Evolutionary conservation across 2,888 invertebrate genomes (phyloP), one percentile per base, ranked within the genome.

Genomic region (Seira musarum): DNA sequence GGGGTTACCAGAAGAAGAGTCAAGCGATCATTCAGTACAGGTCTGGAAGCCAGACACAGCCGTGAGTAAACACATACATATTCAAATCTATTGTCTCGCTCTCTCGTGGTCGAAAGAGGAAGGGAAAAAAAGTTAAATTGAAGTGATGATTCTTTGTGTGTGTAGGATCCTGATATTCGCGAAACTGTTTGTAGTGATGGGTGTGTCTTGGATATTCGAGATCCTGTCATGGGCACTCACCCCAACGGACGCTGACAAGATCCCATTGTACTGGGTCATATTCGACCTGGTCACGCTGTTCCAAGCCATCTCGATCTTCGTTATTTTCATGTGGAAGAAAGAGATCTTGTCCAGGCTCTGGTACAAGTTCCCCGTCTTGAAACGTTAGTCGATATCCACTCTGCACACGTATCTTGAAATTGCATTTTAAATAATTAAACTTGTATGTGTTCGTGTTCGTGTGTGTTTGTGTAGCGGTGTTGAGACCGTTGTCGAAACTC

Each of bases 111-210:
- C 19, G 21, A 49, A 10, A 57, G 30, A 6, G 57, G 21, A 6
- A 6, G 10, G 15, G 6, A 21, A 24, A 10, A 17, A 19, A 10
- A 64, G 5, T 64, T 30, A 64, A 21, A 21, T 17, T 21, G 19
- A 21, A 64, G 15, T 64, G 22, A 19, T 17, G 8, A 17, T 61
- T 17, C 17, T 13, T 73, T 65, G 17, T 25, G 60, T 65, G 2
- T 63, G 2, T 46, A 82, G 83, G 6, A 66, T 82, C 40, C 40
- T 70, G 1, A 75, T 83, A n/a, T 82, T 83, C 66, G 78, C 80
- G 0, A 76, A 80, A 35, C 66, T 83, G 13, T 83, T 83, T 35
- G 72, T 81, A 46, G 80, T 83, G 10, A 83, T 83, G 83, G 83
- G 83, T 8, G 73, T 83, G 10, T 78, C 80, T 0, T 83, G 83